phyloP scores from a whole-genome alignment of 2,113 vertebrate genomes.

The Pandion haliaetus region DNA sequence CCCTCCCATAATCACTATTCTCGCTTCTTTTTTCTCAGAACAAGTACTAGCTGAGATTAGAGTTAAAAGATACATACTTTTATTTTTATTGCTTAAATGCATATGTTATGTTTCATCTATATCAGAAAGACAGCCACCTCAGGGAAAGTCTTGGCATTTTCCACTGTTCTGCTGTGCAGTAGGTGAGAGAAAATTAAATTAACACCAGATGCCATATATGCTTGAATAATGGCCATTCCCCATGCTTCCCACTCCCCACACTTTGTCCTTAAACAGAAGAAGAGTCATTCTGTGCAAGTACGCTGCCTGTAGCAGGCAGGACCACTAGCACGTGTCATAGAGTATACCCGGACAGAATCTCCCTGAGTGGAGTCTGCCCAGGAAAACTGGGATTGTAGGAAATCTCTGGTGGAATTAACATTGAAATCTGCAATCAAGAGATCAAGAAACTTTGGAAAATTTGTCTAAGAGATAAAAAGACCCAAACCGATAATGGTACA shows the following conservation, averaged over 20 bases:
- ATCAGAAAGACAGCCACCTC: background rate
- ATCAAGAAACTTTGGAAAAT: background rate
- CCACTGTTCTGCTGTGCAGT: background rate
- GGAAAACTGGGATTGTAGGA: background rate
- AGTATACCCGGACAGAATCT: background rate
- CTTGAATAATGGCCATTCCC: background rate
- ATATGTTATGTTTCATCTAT: background rate
- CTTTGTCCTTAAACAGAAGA: background rate
- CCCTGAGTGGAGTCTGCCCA: background rate
- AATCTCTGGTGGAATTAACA: background rate
- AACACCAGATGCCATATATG: background rate
- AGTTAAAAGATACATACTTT: background rate
- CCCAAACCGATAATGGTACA: fast-evolving
- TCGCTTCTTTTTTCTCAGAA: background rate
- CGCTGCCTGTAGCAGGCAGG: background rate
- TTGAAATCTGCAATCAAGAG: background rate
- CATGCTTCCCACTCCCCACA: background rate
- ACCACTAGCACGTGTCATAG: too few species aligned
- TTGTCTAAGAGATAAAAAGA: background rate
- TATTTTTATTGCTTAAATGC: background rate
- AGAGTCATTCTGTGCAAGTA: background rate
- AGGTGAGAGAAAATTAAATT: background rate
- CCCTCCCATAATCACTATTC: background rate
- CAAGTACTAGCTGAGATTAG: background rate
- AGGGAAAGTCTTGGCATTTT: background rate